Conservation (phyloP, 2,888 invertebrate genomes). For the Parnassius smintheus region DNA sequence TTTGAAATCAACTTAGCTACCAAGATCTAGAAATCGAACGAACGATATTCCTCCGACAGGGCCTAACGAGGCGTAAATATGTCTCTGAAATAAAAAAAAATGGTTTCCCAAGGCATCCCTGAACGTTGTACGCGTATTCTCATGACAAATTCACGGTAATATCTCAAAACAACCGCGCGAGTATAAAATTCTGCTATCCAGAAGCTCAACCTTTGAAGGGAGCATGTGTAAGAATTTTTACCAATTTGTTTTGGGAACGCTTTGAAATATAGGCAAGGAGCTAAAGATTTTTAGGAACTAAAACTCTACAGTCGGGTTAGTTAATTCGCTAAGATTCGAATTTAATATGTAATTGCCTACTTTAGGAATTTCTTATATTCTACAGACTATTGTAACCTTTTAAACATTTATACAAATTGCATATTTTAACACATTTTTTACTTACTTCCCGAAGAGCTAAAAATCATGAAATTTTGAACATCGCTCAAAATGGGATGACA, state of each 20-base stretch:
- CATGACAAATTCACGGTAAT: constrained; percentile 47
- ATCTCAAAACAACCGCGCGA: constrained; percentile 45
- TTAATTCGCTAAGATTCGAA: too few relatives aligned
- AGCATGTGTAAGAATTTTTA: constrained; percentile 62
- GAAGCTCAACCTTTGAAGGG: constrained; percentile 43
- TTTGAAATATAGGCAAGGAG: constrained; percentile 34
- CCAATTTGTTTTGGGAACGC: constrained; percentile 56
- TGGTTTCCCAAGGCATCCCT: constrained; percentile 5
- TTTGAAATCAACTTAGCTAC: background rate
- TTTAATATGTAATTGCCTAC: too few relatives aligned
- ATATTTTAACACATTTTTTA: too few relatives aligned
- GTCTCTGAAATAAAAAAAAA: constrained; percentile 7
- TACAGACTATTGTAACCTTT: too few relatives aligned
- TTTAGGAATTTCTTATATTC: too few relatives aligned
- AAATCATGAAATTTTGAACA: too few relatives aligned
- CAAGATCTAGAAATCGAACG: constrained; percentile 1
- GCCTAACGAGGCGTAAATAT: constrained; percentile 16
- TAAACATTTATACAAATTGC: too few relatives aligned
- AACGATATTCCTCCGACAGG: background rate
- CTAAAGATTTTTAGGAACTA: background rate
- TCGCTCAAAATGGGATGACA: too few relatives aligned
- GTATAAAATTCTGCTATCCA: constrained; percentile 41
- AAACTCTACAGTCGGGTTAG: background rate
- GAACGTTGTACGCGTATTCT: constrained; percentile 22
- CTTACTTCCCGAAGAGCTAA: too few relatives aligned